Evolutionary conservation across 2,797 vertebrate genomes (phyloP), one percentile per base, ranked within the genome.

Genomic region (Taenioides sp.): DNA sequence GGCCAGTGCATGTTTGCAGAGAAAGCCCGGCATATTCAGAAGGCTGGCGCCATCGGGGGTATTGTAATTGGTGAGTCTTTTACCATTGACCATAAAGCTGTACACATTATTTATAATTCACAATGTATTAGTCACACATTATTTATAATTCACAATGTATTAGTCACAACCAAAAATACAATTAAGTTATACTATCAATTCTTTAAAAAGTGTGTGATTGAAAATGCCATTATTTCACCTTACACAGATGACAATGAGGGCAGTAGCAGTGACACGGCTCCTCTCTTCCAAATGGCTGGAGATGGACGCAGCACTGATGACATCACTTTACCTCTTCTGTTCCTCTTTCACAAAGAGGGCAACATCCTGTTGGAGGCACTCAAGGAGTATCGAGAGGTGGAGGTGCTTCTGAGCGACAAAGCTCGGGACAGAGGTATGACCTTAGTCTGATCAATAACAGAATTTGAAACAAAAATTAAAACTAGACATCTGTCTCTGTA

Each of bases 1-100:
- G 98, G 98, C 63, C 97, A 98, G 91, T 99, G 98, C 79, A 99
- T 99, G 98, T 99, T 99, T 81, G 97, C 97, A 23, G 98, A 99
- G 88, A 99, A 99, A 86, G 97, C 98, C 34, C 93, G 98, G 11
- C 95, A 98, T 85, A 94, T 98, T 87, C 97, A 98, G 90, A 98
- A 95, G 80, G 96, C 97, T 5, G 97, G 97, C 11, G 97, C 97
- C 69, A 96, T 98, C 5, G 98, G 97, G 2, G 97, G 97, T 84
- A 98, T 99, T 40, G 97, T 99, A 80, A 96, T 99, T 14, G 98
- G 97, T 99, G 92, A 95, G 94, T 80, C 20, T 67, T 71, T 74
- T 37, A 77, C 0, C 50, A 72, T 68, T 55, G 40, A 27, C 67
- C 55, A 77, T 10, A 57, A 77, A 37, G 4, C 28, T 62, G 28